phyloP scores from a whole-genome alignment of 2,888 invertebrate genomes.

The Sinopyrophorus schimmeli region DNA sequence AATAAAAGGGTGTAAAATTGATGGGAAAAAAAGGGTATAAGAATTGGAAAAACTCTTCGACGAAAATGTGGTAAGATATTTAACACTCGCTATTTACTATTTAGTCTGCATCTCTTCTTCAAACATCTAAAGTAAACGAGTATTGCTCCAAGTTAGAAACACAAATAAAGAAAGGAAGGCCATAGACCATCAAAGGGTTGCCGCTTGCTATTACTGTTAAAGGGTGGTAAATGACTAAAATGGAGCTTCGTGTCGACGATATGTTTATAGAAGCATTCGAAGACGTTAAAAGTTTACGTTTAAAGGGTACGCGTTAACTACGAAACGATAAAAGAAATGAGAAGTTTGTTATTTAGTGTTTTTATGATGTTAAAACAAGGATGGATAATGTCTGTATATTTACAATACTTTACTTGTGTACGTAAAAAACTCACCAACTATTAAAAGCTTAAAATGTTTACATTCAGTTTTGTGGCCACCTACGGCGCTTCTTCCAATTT shows the following conservation, averaged over 20 bases:
- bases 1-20: no score
- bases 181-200: slow-evolving; percentile 24
- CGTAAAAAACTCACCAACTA: no score
- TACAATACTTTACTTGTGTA: no score
- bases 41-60: no score
- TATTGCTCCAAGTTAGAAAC: slow-evolving; percentile 23
- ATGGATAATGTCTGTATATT: slow-evolving; percentile 5
- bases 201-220: slow-evolving; percentile 16
- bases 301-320: slow-evolving; percentile 26
- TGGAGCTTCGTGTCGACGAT: slow-evolving; percentile 23
- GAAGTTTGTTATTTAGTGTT: slow-evolving; percentile 15
- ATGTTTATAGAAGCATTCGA: slow-evolving; percentile 24
- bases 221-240: slow-evolving; percentile 24
- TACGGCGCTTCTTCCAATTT: not conserved
- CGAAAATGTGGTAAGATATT: slow-evolving; percentile 10
- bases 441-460: slow-evolving; percentile 4
- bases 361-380: slow-evolving; percentile 10
- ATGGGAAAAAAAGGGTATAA: no score
- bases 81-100: slow-evolving; percentile 29
- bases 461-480: no score
- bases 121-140: slow-evolving; percentile 23
- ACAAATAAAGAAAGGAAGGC: slow-evolving; percentile 26
- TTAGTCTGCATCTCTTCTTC: slow-evolving; percentile 30
- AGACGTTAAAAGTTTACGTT: slow-evolving; percentile 28
- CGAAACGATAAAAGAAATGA: slow-evolving; percentile 22